Evolutionary conservation across 1,140 invertebrate species (phyloP), one percentile per base, ranked within the genome.

Genomic region (Diorhabda elongata): DNA sequence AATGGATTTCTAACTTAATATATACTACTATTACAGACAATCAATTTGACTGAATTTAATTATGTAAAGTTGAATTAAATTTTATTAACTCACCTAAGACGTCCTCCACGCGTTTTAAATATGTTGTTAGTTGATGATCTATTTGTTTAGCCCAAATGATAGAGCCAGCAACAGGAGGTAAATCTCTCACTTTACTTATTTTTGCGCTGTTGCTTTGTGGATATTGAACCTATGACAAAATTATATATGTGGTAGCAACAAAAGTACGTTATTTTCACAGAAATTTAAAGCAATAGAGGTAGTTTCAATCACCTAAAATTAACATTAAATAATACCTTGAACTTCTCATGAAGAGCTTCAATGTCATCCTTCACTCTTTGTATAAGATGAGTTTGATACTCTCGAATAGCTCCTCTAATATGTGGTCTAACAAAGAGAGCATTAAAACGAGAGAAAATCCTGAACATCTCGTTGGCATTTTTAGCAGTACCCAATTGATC

Each of bases 121-220:
- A 99, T 70, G 96, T 95, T 42, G 94, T 96, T n/a, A 99, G 85
- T 82, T 99, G 97, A 71, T 97, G 89, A 83, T 99, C 97, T 77
- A 99, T 99, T 84, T 98, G 96, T 79, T 95, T 94, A 2, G 97
- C 96, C 98, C 98, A 99, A 73, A 99, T 96, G 72, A 99, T 99
- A 61, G 94, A 98, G 1, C 97, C 97, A 52, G 96, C 92, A 3
- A 99, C 94, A 2, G 96, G 96, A 6, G 98, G 98, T 72, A 99
- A 83, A 84, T 99, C 98, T 75, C 95, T 87, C 6, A 94, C 92
- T 73, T 91, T 88, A 65, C 95, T 97, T 84, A 98, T 93, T 57
- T 90, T 88, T 71, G 91, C 96, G 71, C 94, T 92, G 81, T 97
- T 97, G 76, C 93, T 97, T 82, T 95, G 91, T 2, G 92, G 90